Evolutionary conservation across 2,888 invertebrate species (phyloP).

Genomic region (Epirrita christyi): DNA sequence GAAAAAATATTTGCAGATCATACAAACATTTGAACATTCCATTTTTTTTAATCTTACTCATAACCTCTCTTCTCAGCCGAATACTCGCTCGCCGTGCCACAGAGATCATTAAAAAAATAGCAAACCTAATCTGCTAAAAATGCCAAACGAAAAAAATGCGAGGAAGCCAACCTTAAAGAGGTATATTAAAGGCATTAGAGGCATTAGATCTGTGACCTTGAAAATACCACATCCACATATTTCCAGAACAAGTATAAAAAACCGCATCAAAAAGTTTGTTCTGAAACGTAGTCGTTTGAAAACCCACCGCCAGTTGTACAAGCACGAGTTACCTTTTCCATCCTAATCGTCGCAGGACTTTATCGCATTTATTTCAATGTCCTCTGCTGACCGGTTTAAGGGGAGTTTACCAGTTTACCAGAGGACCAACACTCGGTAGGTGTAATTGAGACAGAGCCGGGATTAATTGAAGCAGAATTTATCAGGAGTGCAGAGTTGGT

Average conservation of each 20-base stretch:
- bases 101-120: no score
- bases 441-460: slow-evolving; percentile 76
- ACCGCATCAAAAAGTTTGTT: neutral
- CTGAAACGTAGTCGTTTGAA: neutral
- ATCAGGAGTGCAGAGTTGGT: slow-evolving; percentile 75
- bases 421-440: slow-evolving; percentile 56
- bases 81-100: no score
- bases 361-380: slow-evolving; percentile 43
- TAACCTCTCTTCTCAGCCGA: no score
- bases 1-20: no score
- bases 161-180: no score
- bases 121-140: slow-evolving; percentile 3
- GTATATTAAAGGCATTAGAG: no score
- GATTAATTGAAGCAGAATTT: slow-evolving; percentile 83
- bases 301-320: slow-evolving; percentile 1
- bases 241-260: neutral
- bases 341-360: slow-evolving; percentile 23
- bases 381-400: slow-evolving; percentile 45
- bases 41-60: no score
- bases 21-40: no score
- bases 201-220: neutral
- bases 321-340: slow-evolving; percentile 13
- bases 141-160: neutral
- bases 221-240: no score
- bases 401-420: slow-evolving; percentile 29